These are phyloP conservation scores for Diadumene lineata DNA, from an alignment of 92 coral and sea anemone genomes.

Conservation along the genomic window DNA sequence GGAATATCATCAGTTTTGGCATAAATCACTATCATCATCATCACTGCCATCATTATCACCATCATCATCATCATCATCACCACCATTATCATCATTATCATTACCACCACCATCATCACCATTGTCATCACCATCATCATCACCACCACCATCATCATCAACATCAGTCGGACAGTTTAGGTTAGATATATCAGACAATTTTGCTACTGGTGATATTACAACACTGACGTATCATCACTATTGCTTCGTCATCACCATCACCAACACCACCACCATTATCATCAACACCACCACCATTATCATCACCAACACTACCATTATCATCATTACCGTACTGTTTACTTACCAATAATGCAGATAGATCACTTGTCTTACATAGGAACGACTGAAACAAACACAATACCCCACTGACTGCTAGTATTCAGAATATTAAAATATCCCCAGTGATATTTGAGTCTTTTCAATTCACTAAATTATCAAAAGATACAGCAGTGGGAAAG, in stretches of 20 bases:
- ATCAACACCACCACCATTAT: neutral
- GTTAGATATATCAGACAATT: no score
- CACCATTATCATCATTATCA: neutral
- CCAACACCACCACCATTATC: neutral
- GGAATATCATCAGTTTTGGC: neutral
- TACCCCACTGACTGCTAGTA: neutral
- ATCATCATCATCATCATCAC: neutral
- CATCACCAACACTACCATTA: neutral
- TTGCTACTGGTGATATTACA: no score
- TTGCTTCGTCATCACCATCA: neutral
- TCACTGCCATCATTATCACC: neutral
- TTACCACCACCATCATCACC: neutral
- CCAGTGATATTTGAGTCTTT: no score
- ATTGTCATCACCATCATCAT: neutral
- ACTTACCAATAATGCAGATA: neutral
- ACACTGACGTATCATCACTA: neutral
- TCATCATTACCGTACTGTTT: neutral
- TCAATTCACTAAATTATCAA: no score
- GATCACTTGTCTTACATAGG: neutral
- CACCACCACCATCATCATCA: slow-evolving; percentile 2
- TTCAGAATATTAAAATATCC: no score
- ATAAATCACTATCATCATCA: no score
- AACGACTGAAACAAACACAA: neutral
- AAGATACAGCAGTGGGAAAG: no score
- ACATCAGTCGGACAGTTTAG: no score